phyloP scores from a whole-genome alignment of 2,113 vertebrate species.

The Nothocercus julius region DNA sequence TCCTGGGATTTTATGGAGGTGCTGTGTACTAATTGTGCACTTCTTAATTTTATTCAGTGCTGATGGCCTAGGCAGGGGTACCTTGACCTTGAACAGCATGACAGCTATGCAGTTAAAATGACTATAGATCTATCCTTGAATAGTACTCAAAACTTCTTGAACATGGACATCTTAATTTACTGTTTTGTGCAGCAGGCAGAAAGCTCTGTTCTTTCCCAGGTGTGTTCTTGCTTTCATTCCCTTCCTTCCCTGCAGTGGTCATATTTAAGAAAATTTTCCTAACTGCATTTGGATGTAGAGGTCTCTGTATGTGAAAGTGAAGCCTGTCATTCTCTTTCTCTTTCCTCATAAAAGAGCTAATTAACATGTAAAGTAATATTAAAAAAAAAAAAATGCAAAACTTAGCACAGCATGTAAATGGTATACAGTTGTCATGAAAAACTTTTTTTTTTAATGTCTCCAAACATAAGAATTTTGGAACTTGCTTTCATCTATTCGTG shows the following conservation, averaged over 20 bases:
- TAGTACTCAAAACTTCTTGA: not conserved
- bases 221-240: not conserved
- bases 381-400: not conserved
- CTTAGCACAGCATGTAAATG: not conserved
- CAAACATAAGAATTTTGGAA: not conserved
- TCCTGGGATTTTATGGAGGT: not conserved
- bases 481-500: not conserved
- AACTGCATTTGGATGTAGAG: not conserved
- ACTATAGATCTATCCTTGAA: not conserved
- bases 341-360: not conserved
- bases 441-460: not conserved
- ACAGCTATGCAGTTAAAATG: not conserved
- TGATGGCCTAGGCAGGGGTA: not conserved
- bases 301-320: not conserved
- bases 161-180: not conserved
- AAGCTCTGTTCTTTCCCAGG: not conserved
- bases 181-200: not conserved
- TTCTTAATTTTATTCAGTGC: not conserved
- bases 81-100: not conserved
- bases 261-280: not conserved
- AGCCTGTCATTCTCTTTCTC: not conserved
- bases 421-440: not conserved
- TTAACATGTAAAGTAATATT: not conserved
- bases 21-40: fast-evolving
- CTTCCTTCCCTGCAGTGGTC: not conserved